Base-by-base conservation (phyloP, 2,797 vertebrate genomes). In the Diceros bicornis region DNA sequence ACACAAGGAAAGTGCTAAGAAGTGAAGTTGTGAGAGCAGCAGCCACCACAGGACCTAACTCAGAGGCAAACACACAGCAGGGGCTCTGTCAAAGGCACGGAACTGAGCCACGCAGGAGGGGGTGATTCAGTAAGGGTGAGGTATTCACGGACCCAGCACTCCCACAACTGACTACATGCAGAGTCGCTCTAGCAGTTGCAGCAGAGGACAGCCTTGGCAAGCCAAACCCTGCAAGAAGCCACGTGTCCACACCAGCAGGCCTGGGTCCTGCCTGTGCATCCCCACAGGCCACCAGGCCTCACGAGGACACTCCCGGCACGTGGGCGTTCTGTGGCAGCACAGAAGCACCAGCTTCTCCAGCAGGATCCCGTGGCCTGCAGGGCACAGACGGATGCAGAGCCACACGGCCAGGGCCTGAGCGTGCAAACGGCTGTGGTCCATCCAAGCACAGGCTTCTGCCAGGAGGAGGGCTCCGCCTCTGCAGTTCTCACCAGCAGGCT, bases 21-120 rank as follows among this genome's bases (percentile, higher is more conserved):
- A 23, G 32, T 1, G 18, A 47, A 21, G 34, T 13, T 0, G 0
- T 29, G 27, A 37, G 2, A 44, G 10, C 21, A 4, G 57, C 1
- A 18, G 44, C 23, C 4, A 47, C 44, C 9, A 1, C 2, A 9
- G 50, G 7, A 17, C 23, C 50, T 6, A 17, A 11, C 4, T 8
- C 8, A 0, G 32, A 0, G 2, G 68, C 96, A 14, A 6, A 34
- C 50, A 4, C 27, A 12, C 6, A 20, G 44, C 14, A 13, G 57
- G 21, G 7, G 7, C 75, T 11, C 25, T 7, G 0, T 23, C 71
- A 21, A 0, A 59, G 88, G 34, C 20, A 7, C 1, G 34, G 34
- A 41, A 37, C 2, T 1, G 61, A 23, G 16, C 0, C 0, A 1
- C 1, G 6, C 0, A 23, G 62, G 62, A 21, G 0, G 4, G 16